Evolutionary conservation across 2,113 vertebrate genomes (phyloP).

Genomic region (Anser brachyrhynchus): DNA sequence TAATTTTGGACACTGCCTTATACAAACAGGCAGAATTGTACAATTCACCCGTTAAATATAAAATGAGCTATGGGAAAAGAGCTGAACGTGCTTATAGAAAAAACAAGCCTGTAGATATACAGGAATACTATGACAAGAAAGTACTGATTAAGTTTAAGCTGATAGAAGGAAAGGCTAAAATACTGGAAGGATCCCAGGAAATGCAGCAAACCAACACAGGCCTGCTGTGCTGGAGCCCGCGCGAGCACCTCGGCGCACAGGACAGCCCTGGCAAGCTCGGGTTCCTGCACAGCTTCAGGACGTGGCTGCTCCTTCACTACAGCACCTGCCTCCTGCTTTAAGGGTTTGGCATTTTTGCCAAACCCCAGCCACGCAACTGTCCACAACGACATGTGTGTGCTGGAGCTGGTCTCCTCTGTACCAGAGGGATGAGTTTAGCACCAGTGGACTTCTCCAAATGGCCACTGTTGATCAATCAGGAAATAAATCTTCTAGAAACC

Average conservation of each 20-base stretch:
- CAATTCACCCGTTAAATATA: neutral
- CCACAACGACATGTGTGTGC: accelerated
- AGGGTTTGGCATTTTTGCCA: accelerated
- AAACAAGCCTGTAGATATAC: neutral
- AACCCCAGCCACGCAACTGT: neutral
- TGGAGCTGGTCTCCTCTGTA: neutral
- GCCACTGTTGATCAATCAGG: neutral
- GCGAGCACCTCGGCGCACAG: accelerated
- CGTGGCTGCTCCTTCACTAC: accelerated
- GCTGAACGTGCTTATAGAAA: accelerated
- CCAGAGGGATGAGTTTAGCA: neutral
- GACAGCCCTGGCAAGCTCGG: neutral
- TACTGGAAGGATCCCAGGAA: neutral
- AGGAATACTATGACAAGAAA: neutral
- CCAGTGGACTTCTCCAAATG: accelerated
- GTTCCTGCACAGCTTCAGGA: neutral
- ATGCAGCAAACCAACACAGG: neutral
- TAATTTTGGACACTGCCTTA: neutral
- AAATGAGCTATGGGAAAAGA: neutral
- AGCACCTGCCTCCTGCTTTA: accelerated
- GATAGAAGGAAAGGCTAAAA: neutral
- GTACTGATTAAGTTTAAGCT: neutral
- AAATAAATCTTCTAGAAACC: neutral
- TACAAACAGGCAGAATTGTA: neutral
- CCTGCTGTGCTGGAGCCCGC: accelerated